A percentile compares a stretch with the other conserved stretches of the same genome.
These are phyloP conservation scores for Polymixis flavicincta DNA, from an alignment of 2,888 invertebrate genomes.

Conservation along the genomic window DNA sequence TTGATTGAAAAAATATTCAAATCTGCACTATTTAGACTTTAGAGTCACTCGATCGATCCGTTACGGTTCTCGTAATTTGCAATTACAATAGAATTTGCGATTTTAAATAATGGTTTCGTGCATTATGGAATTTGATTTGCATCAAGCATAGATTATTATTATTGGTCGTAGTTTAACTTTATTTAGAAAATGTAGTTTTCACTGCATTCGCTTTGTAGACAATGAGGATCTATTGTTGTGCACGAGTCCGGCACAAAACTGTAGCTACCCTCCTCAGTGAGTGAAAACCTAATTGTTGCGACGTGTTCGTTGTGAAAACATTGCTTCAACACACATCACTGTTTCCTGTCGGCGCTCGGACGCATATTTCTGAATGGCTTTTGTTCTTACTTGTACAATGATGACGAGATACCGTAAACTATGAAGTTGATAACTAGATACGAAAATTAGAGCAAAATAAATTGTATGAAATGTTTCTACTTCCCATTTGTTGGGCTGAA, in stretches of 20 bases:
- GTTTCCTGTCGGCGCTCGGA: slow-evolving; percentile 80
- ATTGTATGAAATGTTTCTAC: slow-evolving; percentile 43
- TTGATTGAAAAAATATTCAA: slow-evolving; percentile 91
- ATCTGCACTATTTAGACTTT: slow-evolving; percentile 84
- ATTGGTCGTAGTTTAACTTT: slow-evolving; percentile 61
- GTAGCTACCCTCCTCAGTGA: slow-evolving; percentile 82
- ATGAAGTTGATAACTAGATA: slow-evolving; percentile 69
- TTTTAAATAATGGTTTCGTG: slow-evolving; percentile 80
- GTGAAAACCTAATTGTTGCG: slow-evolving; percentile 87
- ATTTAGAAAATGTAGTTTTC: slow-evolving; percentile 74
- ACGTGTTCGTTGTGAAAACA: slow-evolving; percentile 82
- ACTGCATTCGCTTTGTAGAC: slow-evolving; percentile 75
- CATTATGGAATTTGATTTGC: slow-evolving; percentile 74
- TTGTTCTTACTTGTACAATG: slow-evolving; percentile 88
- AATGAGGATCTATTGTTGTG: slow-evolving; percentile 76
- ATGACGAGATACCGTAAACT: slow-evolving; percentile 76
- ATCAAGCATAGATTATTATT: slow-evolving; percentile 69
- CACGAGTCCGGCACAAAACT: slow-evolving; percentile 81
- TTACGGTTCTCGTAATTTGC: slow-evolving; percentile 85
- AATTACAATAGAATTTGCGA: slow-evolving; percentile 75
- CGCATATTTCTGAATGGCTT: slow-evolving; percentile 87
- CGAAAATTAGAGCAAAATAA: slow-evolving; percentile 68
- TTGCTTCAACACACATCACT: slow-evolving; percentile 85
- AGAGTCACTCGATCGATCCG: slow-evolving; percentile 86
- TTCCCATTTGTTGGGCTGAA: slow-evolving; percentile 35